A percentile compares a stretch with the other conserved stretches of the same genome.
Conservation (phyloP, 2,888 invertebrate genomes). For the Phyto melanocephala region DNA sequence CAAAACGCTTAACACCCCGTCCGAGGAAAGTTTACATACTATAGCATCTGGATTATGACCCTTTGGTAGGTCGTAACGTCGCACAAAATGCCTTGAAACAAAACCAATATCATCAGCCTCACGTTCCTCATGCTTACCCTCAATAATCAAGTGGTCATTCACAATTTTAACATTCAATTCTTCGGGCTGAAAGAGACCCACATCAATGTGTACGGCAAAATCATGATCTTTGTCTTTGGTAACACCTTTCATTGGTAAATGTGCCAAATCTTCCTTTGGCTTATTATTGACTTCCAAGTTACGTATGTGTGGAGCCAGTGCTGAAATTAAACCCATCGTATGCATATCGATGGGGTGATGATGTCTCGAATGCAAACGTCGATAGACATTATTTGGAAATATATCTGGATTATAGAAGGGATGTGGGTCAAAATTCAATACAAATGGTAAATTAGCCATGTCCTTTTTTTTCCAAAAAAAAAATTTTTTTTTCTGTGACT, state of each 20-base stretch:
- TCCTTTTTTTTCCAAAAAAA: not conserved
- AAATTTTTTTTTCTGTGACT: not conserved
- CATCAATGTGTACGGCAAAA: constrained; percentile 84
- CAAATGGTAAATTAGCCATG: constrained; percentile 75
- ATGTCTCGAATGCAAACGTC: constrained; percentile 71
- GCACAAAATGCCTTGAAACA: constrained; percentile 88
- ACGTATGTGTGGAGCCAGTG: constrained; percentile 73
- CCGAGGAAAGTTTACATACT: constrained; percentile 87
- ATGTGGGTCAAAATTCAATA: constrained; percentile 74
- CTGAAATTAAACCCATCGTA: constrained; percentile 73
- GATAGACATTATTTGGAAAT: constrained; percentile 74
- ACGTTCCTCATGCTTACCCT: constrained; percentile 86
- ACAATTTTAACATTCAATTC: constrained; percentile 85
- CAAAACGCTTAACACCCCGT: constrained; percentile 87
- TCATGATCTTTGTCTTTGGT: constrained; percentile 80
- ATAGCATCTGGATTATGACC: constrained; percentile 85
- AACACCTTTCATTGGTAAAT: constrained; percentile 43
- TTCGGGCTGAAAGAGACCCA: constrained; percentile 85
- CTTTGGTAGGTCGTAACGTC: constrained; percentile 84
- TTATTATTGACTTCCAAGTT: constrained; percentile 69
- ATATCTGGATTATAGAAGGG: constrained; percentile 74
- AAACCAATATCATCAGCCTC: constrained; percentile 84
- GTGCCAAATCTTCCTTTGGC: constrained; percentile 65
- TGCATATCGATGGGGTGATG: constrained; percentile 72
- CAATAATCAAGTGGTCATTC: constrained; percentile 82